Evolutionary conservation across 2,888 invertebrate genomes (phyloP), one percentile per base, ranked within the genome.

Genomic region (Ornithoptera alexandrae): DNA sequence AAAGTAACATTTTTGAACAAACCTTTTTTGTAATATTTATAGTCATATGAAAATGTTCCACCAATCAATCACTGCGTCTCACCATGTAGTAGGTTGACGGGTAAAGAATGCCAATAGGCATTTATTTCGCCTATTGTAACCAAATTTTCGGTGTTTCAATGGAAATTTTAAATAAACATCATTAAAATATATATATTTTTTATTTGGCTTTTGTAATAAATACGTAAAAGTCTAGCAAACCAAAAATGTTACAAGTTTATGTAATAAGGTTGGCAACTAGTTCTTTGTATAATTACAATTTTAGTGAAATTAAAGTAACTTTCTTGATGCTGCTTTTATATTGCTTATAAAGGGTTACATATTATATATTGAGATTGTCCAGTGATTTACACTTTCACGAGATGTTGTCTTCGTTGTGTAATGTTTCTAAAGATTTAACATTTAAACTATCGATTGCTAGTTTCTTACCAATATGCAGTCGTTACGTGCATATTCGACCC

Each of bases 401-500:
- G 74, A 74, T 74, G 72, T 73, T 72, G 68, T 73, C 73, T 75
- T 67, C 62, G 70, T 79, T 79, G 73, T 76, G 71, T 75, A 79
- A 78, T 59, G 65, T 72, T 77, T 76, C 72, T 68, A 74, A 78
- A 79, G 77, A 77, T 76, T 77, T 76, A 76, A 74, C 76, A 77
- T 76, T 76, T 78, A 76, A 76, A 71, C 78, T 78, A 78, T 78
- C 72, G 74, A 74, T 76, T 75, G 76, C 76, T 76, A 74, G 76
- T 72, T 75, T 77, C 73, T 74, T 77, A 74, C 73, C 67, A 78
- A 77, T 78, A 76, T 79, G 75, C 77, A 79, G 76, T 74, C 73
- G 75, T 78, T 78, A 78, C 78, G 75, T 78, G 79, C 77, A 78
- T 70, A 74, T 72, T 72, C 72, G 76, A 78, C 75, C 74, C 76